Evolutionary conservation across 2,888 invertebrate genomes (phyloP).

Genomic region (Hydroisotoma schaefferi): DNA sequence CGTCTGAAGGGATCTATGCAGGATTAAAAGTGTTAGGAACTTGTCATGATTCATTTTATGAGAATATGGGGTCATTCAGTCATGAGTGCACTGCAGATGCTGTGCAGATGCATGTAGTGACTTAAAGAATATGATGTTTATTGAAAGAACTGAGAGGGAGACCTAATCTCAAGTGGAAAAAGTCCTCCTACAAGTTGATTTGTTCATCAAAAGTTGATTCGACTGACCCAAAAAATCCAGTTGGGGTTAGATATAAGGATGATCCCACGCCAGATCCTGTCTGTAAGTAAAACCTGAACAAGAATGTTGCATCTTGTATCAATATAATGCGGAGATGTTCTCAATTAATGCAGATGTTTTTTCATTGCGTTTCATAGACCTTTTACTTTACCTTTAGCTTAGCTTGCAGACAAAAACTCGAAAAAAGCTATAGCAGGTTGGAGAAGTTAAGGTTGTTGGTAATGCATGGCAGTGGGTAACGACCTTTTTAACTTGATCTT

Average conservation of each 20-base stretch:
- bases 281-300: background rate
- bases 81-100: background rate
- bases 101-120: background rate
- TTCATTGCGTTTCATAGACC: too few species aligned
- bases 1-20: too few species aligned
- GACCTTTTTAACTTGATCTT: too few species aligned
- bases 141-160: too few species aligned
- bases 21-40: slow-evolving; percentile 2
- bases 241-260: slow-evolving; percentile 2
- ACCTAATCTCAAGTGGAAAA: slow-evolving; percentile 1
- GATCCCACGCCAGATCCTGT: background rate
- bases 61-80: background rate
- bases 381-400: too few species aligned
- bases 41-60: slow-evolving; percentile 3
- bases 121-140: background rate
- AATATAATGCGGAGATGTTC: too few species aligned
- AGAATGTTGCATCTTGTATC: background rate
- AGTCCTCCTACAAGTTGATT: slow-evolving; percentile 8
- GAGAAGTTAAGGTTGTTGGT: too few species aligned
- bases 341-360: too few species aligned
- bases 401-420: too few species aligned
- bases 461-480: too few species aligned
- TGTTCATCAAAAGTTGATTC: background rate
- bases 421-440: too few species aligned
- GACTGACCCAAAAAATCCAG: slow-evolving; percentile 8